Base-by-base conservation (phyloP, 2,797 vertebrate species). In the Helarctos malayanus region DNA sequence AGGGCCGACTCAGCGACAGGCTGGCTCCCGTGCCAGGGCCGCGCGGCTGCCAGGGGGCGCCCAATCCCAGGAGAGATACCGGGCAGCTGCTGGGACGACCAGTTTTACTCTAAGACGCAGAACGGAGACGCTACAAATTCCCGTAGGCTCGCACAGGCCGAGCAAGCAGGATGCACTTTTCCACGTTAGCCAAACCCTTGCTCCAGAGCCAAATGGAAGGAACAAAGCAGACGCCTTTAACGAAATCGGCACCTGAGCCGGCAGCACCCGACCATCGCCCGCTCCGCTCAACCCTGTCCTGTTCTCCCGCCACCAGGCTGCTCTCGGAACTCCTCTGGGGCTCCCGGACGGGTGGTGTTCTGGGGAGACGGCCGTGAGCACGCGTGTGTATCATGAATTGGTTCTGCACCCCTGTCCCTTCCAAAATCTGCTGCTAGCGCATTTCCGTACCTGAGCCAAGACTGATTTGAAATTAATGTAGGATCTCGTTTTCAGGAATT, bases 201-300 rank as follows among this genome's bases (percentile, higher is more conserved):
- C n/a, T 68, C 52, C 25, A n/a, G 65, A 80, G 65, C 10, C 4
- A 12, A 14, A 57, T 0, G 29, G 27, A 49, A 29, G 54, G 27
- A 38, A 32, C 8, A 32, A n/a, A n/a, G 16, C 35, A 10, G 10
- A 5, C 0, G 0, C 19, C 57, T 71, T 32, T 13, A 19, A 29
- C 1, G 56, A 29, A n/a, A 13, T 7, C 0, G 15, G 12, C 0
- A 0, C 61, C 13, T 0, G 9, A 54, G 54, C n/a, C 32, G 13
- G 45, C 38, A 1, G 29, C 11, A 0, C 16, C 2, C 19, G 41
- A 38, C 21, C 19, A 0, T 4, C 32, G 11, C n/a, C 63, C 27
- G 23, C 32, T 49, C 10, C 35, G 49, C 54, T 21, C n/a, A 9
- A 18, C 7, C 19, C 5, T 10, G 2, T 29, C 13, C 45, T 10